Conservation (phyloP, 2,113 vertebrate species). For the Colaptes auratus region DNA sequence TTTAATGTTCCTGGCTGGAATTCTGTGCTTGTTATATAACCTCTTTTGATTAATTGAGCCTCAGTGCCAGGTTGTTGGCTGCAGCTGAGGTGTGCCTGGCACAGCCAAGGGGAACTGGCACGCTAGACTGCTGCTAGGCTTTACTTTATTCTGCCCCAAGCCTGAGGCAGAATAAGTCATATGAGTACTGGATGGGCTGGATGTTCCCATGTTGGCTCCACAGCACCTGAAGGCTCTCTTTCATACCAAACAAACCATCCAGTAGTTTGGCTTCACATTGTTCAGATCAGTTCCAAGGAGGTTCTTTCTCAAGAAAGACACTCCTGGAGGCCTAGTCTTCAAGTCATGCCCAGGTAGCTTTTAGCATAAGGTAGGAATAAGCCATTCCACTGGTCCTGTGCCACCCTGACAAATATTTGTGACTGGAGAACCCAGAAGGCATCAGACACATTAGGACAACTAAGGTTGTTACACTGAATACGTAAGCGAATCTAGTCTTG, state of each 20-base stretch:
- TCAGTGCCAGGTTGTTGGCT: background rate
- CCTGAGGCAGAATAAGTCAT: background rate
- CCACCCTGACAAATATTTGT: background rate
- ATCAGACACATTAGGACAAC: background rate
- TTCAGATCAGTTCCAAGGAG: background rate
- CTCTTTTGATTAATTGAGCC: constrained; percentile 26
- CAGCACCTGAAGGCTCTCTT: background rate
- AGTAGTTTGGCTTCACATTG: background rate
- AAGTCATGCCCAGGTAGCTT: background rate
- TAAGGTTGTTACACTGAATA: background rate
- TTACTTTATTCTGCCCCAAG: background rate
- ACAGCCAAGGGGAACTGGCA: background rate
- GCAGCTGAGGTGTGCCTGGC: constrained; percentile 5
- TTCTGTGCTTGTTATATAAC: constrained; percentile 31
- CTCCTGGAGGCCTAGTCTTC: background rate
- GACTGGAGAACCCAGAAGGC: background rate
- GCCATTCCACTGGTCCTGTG: background rate
- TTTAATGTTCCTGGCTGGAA: constrained; percentile 36
- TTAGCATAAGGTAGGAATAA: background rate
- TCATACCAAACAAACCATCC: background rate
- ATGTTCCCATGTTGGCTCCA: background rate
- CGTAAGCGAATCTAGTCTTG: background rate
- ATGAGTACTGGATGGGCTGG: background rate
- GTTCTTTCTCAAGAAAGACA: background rate
- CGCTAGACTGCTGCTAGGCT: background rate